A percentile compares a stretch with the other conserved stretches of the same genome.
Evolutionary conservation across 2,888 invertebrate genomes (phyloP).

Genomic region (Nebria salina): DNA sequence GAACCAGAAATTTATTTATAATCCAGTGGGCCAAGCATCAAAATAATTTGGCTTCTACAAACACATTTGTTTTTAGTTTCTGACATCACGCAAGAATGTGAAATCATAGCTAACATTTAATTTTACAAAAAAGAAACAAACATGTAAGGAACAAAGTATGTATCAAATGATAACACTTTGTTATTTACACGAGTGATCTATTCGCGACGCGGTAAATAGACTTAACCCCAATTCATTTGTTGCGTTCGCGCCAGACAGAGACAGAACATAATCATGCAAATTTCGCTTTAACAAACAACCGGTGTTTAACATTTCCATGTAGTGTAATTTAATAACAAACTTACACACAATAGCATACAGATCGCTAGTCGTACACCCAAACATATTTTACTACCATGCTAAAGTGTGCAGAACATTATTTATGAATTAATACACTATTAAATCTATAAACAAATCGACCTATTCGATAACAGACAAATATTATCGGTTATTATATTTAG

Average conservation of each 20-base stretch:
- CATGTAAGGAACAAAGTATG: not conserved
- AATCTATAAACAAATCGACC: not conserved
- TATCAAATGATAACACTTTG: not conserved
- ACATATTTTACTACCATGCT: constrained; percentile 4
- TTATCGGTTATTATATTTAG: not conserved
- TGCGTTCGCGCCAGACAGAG: not conserved
- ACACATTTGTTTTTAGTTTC: not conserved
- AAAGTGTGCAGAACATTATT: not conserved
- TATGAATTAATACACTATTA: not conserved
- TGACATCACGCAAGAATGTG: not conserved
- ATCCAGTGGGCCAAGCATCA: not conserved
- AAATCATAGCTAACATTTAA: not conserved
- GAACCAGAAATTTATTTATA: not conserved
- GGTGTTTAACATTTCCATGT: constrained; percentile 25
- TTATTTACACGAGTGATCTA: not conserved
- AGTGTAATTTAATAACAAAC: constrained; percentile 34
- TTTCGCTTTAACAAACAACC: constrained; percentile 25
- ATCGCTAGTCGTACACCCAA: not conserved
- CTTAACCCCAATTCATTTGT: not conserved
- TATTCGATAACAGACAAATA: not conserved
- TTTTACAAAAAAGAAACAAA: not conserved
- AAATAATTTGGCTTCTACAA: not conserved
- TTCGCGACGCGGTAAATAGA: not conserved
- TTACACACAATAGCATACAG: constrained; percentile 26
- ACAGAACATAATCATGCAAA: constrained; percentile 28